Evolutionary conservation across 1,140 invertebrate genomes (phyloP), one percentile per base, ranked within the genome.

Genomic region (Ctenoplectra terminalis): DNA sequence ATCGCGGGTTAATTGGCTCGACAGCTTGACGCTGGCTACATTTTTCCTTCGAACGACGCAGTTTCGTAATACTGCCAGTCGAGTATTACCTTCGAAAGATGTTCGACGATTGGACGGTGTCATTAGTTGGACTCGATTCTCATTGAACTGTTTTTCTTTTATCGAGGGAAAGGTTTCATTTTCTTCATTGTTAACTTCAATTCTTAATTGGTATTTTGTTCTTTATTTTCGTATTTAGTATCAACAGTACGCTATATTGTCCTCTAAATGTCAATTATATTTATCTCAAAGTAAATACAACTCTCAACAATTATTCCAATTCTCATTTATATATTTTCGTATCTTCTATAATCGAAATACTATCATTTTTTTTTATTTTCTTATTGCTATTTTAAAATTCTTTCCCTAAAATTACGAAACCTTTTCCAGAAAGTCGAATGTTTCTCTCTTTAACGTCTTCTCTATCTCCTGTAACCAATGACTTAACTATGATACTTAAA

Each of bases 1-100:
- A 82, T 77, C 63, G 64, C 64, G 34, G 43, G 63, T 82, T 82
- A 76, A 82, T 82, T 77, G 73, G 54, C 50, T 26, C 64, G 54
- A 48, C 63, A 61, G 48, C 40, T 67, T n/a, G 73, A 50, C 43
- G 71, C 48, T n/a, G 50, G 78, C 29, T 69, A 34, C 64, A 29
- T 43, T 73, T 77, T 77, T 63, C 34, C 54, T 61, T 52, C 64
- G 46, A 76, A 43, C 69, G 37, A 50, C 34, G 11, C 43, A 26
- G 56, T 13, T 52, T 60, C 64, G 43, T 11, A 43, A 58, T 67
- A 61, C 31, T 48, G n/a, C 11, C 37, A 23, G n/a, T 72, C 37
- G 48, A 61, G 11, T 29, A 69, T 61, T 69, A 58, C 8, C 17
- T 34, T 61, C 26, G 17, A n/a, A 69, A 67, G 31, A 75, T 34